Base-by-base conservation (phyloP, 2,888 invertebrate genomes). In the Chalcis sispes region DNA sequence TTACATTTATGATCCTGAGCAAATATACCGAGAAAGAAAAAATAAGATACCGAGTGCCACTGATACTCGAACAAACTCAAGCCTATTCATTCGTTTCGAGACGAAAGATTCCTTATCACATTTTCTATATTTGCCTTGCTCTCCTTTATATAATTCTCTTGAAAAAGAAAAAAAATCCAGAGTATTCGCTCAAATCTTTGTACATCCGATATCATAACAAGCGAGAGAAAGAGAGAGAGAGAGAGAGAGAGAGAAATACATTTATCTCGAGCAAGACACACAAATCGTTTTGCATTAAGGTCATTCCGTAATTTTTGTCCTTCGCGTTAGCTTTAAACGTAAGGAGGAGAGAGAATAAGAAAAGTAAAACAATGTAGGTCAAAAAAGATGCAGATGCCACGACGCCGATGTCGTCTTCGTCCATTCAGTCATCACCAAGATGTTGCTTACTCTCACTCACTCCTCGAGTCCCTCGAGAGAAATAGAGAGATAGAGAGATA, bases 171-270 rank as follows among this genome's bases (percentile, higher is more conserved):
- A 42, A 15, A 42, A 42, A 32, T 36, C 4, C 4, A 36, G 36
- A n/a, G n/a, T n/a, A n/a, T n/a, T n/a, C n/a, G n/a, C n/a, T n/a
- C n/a, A n/a, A n/a, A n/a, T n/a, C n/a, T n/a, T n/a, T n/a, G n/a
- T n/a, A n/a, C n/a, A n/a, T n/a, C n/a, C n/a, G n/a, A n/a, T n/a
- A n/a, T n/a, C n/a, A n/a, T n/a, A n/a, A n/a, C n/a, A n/a, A 36
- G 36, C 36, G 27, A 23, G 52, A 20, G 10, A 36, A 10, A 36
- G 36, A 36, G 36, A 36, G 36, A 36, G 36, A 36, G 36, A 46
- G 46, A 59, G 20, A n/a, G 15, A 40, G 23, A 32, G 5, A 32
- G 72, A 59, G 66, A 75, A 77, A 77, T 74, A 70, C 74, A 79
- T 76, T 76, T 32, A 36, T 59, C 69, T 32, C 15, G 13, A 50